Evolutionary conservation across 1,140 invertebrate genomes (phyloP).

Genomic region (Tetranychus urticae): DNA sequence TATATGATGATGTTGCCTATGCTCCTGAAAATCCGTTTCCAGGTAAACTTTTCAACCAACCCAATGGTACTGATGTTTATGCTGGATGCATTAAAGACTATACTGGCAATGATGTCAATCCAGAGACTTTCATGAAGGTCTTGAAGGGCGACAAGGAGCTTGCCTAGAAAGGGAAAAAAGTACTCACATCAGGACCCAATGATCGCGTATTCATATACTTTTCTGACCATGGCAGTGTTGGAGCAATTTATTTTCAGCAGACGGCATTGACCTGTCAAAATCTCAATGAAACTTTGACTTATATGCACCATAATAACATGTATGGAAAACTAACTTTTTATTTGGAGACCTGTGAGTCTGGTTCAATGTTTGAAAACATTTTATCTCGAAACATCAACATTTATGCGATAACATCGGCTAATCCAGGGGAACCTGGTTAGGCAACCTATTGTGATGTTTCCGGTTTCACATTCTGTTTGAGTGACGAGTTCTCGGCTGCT

Average conservation of each 20-base stretch:
- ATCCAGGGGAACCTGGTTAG: slow-evolving; percentile 30
- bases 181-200: slow-evolving; percentile 28
- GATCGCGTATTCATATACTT: slow-evolving; percentile 38
- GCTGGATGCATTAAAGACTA: slow-evolving; percentile 32
- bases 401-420: slow-evolving; percentile 37
- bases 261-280: slow-evolving; percentile 19
- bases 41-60: slow-evolving; percentile 33
- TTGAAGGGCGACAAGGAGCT: slow-evolving; percentile 24
- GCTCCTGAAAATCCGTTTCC: slow-evolving; percentile 29
- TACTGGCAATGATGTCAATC: slow-evolving; percentile 17
- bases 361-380: slow-evolving; percentile 37
- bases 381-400: slow-evolving; percentile 32
- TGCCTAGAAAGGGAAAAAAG: slow-evolving; percentile 10
- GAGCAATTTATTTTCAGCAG: slow-evolving; percentile 27
- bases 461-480: slow-evolving; percentile 26
- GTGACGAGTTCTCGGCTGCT: slow-evolving; percentile 34
- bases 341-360: slow-evolving; percentile 39
- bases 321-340: slow-evolving; percentile 32
- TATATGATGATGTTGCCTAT: slow-evolving; percentile 37
- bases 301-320: slow-evolving; percentile 23
- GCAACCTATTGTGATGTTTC: slow-evolving; percentile 31
- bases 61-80: slow-evolving; percentile 33
- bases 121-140: slow-evolving; percentile 32
- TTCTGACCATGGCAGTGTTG: slow-evolving; percentile 36
- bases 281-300: slow-evolving; percentile 21